Percentiles rank a stretch among this genome's conserved stretches.
These are phyloP conservation scores for Deilephila elpenor DNA, from an alignment of 2,888 invertebrate species.

Conservation along the genomic window DNA sequence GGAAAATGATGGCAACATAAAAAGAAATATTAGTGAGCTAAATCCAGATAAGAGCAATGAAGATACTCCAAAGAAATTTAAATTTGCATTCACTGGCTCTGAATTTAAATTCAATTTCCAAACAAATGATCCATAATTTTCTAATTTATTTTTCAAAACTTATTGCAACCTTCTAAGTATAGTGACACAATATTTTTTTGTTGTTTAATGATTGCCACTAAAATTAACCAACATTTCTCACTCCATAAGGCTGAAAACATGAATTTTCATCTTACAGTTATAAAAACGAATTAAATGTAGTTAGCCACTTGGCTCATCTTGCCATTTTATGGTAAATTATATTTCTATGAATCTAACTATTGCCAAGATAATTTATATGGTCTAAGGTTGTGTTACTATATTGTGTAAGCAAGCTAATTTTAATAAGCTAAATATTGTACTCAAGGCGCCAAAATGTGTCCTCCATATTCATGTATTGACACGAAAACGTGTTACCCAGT, in stretches of 20 bases:
- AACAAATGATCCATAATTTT: conserved; percentile 56
- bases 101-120: conserved; percentile 88
- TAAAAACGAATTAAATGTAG: no score
- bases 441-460: neutral
- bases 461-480: neutral
- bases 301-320: no score
- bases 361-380: neutral
- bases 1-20: conserved; percentile 35
- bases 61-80: conserved; percentile 55
- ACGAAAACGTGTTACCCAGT: neutral
- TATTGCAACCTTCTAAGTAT: neutral
- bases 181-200: neutral
- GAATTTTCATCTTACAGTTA: no score
- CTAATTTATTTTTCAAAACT: conserved; percentile 22
- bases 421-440: no score
- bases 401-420: neutral
- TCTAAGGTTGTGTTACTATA: neutral
- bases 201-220: no score
- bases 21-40: conserved; percentile 35
- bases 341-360: neutral
- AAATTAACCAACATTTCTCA: no score
- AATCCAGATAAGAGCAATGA: conserved; percentile 43
- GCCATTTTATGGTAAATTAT: neutral
- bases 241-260: no score
- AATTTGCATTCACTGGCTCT: conserved; percentile 77